Evolutionary conservation across 2,113 vertebrate species (phyloP), one percentile per base, ranked within the genome.

Genomic region (Petaurus breviceps): DNA sequence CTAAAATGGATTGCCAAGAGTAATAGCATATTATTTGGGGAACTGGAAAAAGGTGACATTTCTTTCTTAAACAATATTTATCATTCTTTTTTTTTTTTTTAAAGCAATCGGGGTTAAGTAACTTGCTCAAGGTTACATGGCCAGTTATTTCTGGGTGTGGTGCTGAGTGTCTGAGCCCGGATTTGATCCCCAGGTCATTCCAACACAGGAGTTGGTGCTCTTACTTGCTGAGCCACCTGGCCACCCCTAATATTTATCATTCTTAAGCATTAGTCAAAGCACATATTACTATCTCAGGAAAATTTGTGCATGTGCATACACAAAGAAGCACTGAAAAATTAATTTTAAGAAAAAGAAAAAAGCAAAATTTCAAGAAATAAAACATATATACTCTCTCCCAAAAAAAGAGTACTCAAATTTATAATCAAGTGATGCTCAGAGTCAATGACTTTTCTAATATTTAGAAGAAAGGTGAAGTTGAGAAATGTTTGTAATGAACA

Each of bases 281-380:
- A 91, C 47, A 92, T 57, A 95, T 3, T 95, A 90, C 43, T 12
- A 92, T 52, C 53, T 93, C 47, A 28, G 26, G 12, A 50, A 95
- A 96, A 94, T 90, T 90, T 89, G 90, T 68, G 95, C 0, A 97
- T 50, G 89, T 22, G 31, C 95, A 31, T 25, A 77, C 55, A 55
- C 54, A 91, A 46, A 95, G 84, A 0, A 91, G n/a, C 55, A 95
- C 37, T 24, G 24, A 93, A 94, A 96, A 96, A 43, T 96, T 93
- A 92, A 96, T 92, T 91, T 96, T 50, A 96, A 97, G 94, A 93
- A 22, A 92, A 96, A 97, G 93, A 93, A 16, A 92, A 93, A 14
- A 19, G 93, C 53, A 94, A 93, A 43, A 95, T 95, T 97, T 89
- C 51, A 57, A 95, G 57, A 97, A 96, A 95, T 1, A 96, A n/a